These are phyloP conservation scores for Ariolimax columbianus DNA, from an alignment of 2,888 invertebrate genomes.

Conservation along the genomic window DNA sequence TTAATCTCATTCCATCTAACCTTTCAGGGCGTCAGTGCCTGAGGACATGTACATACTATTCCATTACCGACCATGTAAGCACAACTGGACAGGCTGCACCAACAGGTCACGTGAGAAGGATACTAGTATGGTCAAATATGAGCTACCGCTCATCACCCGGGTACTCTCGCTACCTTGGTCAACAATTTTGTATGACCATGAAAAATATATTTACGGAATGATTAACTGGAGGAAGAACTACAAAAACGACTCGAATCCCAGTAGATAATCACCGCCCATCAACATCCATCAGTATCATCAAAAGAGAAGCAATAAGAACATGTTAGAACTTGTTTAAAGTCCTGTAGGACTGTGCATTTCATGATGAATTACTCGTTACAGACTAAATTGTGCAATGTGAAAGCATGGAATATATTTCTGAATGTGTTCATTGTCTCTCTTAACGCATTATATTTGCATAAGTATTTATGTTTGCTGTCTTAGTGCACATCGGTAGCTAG, in stretches of 20 bases:
- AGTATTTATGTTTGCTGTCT: too few relatives aligned
- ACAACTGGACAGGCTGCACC: slow-evolving; percentile 17
- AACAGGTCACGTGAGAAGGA: neutral
- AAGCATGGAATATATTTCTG: too few relatives aligned
- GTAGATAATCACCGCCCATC: neutral
- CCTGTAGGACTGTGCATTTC: too few relatives aligned
- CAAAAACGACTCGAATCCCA: neutral
- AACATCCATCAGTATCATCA: too few relatives aligned
- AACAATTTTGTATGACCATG: neutral
- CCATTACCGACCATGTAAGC: slow-evolving; percentile 33
- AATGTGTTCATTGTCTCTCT: too few relatives aligned
- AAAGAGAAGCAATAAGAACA: too few relatives aligned
- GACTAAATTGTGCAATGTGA: too few relatives aligned
- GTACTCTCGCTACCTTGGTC: slow-evolving; percentile 6
- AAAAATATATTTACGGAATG: neutral
- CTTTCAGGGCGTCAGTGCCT: neutral
- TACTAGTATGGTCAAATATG: slow-evolving; percentile 24
- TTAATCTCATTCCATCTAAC: neutral
- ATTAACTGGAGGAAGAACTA: neutral
- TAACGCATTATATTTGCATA: too few relatives aligned
- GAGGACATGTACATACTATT: slow-evolving; percentile 4
- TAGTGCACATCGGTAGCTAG: too few relatives aligned
- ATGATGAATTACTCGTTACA: too few relatives aligned
- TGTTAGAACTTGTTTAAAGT: too few relatives aligned
- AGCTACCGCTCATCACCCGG: slow-evolving; percentile 10